Evolutionary conservation across 2,888 invertebrate species (phyloP).

Genomic region (Allygus modestus): DNA sequence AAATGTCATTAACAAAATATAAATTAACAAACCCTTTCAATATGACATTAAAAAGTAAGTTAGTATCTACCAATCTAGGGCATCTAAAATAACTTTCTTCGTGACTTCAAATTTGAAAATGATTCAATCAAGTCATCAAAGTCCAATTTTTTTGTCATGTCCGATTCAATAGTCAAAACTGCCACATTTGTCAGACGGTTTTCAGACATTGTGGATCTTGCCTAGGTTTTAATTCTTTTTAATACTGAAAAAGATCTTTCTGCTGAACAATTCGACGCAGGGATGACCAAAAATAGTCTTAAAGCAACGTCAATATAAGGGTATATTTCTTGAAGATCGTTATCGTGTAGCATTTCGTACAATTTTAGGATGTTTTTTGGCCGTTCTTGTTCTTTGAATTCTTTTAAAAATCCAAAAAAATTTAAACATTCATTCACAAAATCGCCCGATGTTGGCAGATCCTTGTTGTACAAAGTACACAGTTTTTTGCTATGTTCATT

Average conservation of each 20-base stretch:
- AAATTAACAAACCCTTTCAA: too few relatives aligned
- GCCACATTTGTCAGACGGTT: constrained; percentile 26
- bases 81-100: constrained; percentile 33
- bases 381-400: not conserved
- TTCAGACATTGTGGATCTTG: constrained; percentile 14
- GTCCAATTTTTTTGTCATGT: constrained; percentile 55
- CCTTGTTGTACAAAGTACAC: not conserved
- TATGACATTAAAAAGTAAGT: too few relatives aligned
- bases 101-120: constrained; percentile 35
- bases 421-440: not conserved
- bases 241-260: constrained; percentile 47
- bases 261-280: constrained; percentile 37
- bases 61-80: too few relatives aligned
- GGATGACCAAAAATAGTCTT: not conserved
- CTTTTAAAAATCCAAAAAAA: not conserved
- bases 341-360: not conserved
- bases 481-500: not conserved
- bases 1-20: too few relatives aligned
- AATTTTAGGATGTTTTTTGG: not conserved
- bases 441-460: not conserved
- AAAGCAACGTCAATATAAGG: constrained; percentile 23
- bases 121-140: constrained; percentile 63
- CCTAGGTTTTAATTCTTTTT: constrained; percentile 33
- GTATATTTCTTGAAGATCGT: constrained; percentile 36
- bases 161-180: constrained; percentile 48